Evolutionary conservation across 2,888 invertebrate genomes (phyloP).

Genomic region (Rhabditoides inermis): DNA sequence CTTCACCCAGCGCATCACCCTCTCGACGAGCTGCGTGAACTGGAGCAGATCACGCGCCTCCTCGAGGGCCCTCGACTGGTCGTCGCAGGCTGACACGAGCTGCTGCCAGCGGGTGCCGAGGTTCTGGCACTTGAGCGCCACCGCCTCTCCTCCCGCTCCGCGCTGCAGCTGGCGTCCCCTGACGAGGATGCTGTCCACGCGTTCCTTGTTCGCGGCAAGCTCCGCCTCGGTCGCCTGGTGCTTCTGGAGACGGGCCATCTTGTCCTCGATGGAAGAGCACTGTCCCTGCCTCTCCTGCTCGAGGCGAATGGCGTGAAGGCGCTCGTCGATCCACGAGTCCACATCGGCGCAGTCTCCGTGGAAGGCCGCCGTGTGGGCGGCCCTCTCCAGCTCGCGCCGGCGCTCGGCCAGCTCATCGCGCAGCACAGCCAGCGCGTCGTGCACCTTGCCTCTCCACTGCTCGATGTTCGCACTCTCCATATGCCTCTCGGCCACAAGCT

Average conservation of each 20-base stretch:
- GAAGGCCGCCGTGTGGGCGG: conserved; percentile 78
- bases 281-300: conserved; percentile 71
- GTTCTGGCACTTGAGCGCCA: too few species aligned
- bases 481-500: conserved; percentile 79
- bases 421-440: conserved; percentile 43
- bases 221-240: conserved; percentile 91
- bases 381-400: conserved; percentile 67
- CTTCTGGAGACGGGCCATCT: conserved; percentile 85
- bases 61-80: conserved; percentile 73
- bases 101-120: conserved; percentile 70
- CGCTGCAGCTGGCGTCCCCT: conserved; percentile 18
- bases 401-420: conserved; percentile 66
- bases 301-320: conserved; percentile 59
- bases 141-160: neutral
- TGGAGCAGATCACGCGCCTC: conserved; percentile 94
- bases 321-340: conserved; percentile 57
- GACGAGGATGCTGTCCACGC: conserved; percentile 71
- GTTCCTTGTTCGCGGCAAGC: conserved; percentile 74
- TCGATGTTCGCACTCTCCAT: conserved; percentile 58
- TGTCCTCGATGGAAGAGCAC: conserved; percentile 75
- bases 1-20: conserved; percentile 90
- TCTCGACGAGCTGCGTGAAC: conserved; percentile 89
- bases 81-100: conserved; percentile 67
- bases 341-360: conserved; percentile 71
- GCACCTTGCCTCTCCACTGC: conserved; percentile 28